Base-by-base conservation (phyloP, 2,797 vertebrate genomes). In the Sparidentex hasta region DNA sequence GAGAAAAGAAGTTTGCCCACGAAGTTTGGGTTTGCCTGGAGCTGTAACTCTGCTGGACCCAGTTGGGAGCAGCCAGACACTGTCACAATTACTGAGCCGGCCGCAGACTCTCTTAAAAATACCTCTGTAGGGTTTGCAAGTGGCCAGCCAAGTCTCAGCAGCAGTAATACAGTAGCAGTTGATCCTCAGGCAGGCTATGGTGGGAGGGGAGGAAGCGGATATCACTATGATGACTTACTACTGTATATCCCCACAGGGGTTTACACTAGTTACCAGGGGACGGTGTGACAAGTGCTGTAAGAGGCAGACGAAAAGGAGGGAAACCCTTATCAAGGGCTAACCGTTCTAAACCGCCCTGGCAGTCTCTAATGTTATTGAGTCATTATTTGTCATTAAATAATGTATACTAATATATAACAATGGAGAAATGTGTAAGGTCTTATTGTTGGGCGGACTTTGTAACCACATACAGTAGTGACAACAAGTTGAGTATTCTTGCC, bases 91-190 rank as follows among this genome's bases (percentile, higher is more conserved):
- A 94, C 90, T 87, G 76, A 51, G 78, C 76, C 52, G n/a, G 88
- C 93, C 92, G 91, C 95, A 95, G 94, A 94, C 94, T 95, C 92
- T 95, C 90, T 94, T 94, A 93, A 95, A 95, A 95, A 95, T 92
- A 93, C 91, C 90, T 93, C 89, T 88, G 81, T 12, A 77, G 89
- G 89, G 89, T 92, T 92, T 91, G 81, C 69, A 90, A 92, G 71
- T 92, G 88, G 91, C 85, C 93, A 91, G 93, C 89, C 92, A 93
- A 94, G 78, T 78, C 79, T 81, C 57, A 75, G 78, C 20, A 79
- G 78, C 76, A 82, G 88, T 84, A 88, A 90, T 90, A 87, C 83
- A 87, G 91, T 82, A 90, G 90, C 84, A 82, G 88, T 65, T 71
- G 73, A 85, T 87, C 85, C 83, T 71, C 17, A 67, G 78, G 81